Conservation (phyloP, 2,797 vertebrate species). For the Phoebastria nigripes region DNA sequence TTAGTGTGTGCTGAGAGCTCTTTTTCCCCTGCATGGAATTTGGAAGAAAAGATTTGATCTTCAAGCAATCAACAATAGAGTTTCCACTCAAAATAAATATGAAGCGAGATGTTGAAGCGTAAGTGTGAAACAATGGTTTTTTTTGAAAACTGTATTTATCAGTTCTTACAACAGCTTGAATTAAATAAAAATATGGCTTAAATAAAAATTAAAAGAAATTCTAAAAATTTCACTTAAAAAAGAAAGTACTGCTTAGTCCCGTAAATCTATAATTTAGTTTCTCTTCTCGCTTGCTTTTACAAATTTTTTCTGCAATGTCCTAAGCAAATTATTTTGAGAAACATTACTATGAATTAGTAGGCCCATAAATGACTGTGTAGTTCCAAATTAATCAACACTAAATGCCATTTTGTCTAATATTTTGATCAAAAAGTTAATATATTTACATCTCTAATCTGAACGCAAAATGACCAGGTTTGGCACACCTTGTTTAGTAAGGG, state of each 20-base stretch:
- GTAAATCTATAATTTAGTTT: neutral
- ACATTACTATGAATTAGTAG: conserved; percentile 21
- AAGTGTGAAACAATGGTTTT: neutral
- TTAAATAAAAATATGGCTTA: neutral
- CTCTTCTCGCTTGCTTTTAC: neutral
- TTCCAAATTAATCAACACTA: conserved; percentile 37
- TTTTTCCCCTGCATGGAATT: neutral
- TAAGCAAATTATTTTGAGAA: conserved; percentile 37
- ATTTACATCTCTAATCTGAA: neutral
- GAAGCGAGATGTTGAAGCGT: neutral
- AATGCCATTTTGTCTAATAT: conserved; percentile 9
- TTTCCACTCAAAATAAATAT: neutral
- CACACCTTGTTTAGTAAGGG: neutral
- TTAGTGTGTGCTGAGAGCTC: neutral
- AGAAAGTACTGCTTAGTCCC: neutral
- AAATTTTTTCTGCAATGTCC: neutral
- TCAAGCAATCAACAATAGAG: neutral
- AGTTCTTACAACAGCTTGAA: neutral
- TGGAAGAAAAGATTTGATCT: neutral
- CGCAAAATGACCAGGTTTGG: neutral
- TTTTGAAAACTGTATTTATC: neutral
- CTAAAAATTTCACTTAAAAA: neutral
- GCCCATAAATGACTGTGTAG: neutral
- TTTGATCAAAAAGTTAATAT: neutral
- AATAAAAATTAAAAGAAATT: neutral